Base-by-base conservation (phyloP, 2,113 vertebrate species). In the Anguilla rostrata region DNA sequence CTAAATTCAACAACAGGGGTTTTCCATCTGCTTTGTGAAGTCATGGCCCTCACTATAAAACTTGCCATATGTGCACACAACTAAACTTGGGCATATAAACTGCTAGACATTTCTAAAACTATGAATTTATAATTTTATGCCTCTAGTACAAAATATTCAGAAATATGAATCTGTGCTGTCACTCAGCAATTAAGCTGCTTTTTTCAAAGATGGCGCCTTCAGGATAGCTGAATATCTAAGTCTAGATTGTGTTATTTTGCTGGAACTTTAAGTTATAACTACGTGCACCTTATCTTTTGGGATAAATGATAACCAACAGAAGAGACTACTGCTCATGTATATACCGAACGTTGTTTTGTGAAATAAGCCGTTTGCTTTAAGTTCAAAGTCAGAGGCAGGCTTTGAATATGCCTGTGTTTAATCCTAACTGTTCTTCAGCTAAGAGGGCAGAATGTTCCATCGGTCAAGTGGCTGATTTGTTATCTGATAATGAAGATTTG, bases 21-120 rank as follows among this genome's bases (percentile, higher is more conserved):
- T 86, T 84, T 66, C 81, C 86, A 66, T 87, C 78, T 53, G 85
- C 46, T 80, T 11, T 86, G 82, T 86, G 82, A 87, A 87, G 40
- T 20, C 29, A 41, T 84, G 49, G 60, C 85, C 78, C 88, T 56
- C 85, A 82, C 16, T 80, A 43, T 81, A 63, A 87, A 87, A 84
- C 75, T 29, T 60, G 40, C 71, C 89, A 87, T 57, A 85, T 81
- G 26, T 88, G 84, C 26, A 34, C 34, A 34, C 34, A 2, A 83
- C 66, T 63, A 46, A 86, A 88, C 84, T 84, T 9, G 39, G 87
- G 40, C 82, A 56, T 78, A 85, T 90, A 79, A 88, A 90, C 79
- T 80, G 18, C 18, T 12, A 39, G 34, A 84, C 34, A 63, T 16
- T 88, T 82, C 18, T 40, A 87, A 41, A 88, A 22, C 16, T 66